phyloP scores from a whole-genome alignment of 2,113 vertebrate species.

The Phrynosoma blainvillii region DNA sequence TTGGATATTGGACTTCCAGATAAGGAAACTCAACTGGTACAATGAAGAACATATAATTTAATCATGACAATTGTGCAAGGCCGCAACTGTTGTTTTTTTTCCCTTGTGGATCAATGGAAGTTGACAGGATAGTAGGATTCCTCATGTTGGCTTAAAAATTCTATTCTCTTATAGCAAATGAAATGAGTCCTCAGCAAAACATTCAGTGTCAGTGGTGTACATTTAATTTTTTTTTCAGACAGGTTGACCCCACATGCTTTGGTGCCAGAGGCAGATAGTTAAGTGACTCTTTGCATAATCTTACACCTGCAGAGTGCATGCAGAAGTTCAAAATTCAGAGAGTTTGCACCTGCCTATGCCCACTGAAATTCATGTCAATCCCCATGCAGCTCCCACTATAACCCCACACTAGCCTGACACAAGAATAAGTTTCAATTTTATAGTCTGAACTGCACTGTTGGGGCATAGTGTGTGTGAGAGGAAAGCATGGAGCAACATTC shows the following conservation, averaged over 20 bases:
- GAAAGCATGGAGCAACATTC: neutral
- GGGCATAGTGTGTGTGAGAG: neutral
- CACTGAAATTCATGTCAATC: neutral
- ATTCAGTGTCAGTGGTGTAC: neutral
- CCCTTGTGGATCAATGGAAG: too few species aligned
- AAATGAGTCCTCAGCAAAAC: neutral
- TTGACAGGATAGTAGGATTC: neutral
- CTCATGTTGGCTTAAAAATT: neutral
- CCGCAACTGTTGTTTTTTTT: neutral
- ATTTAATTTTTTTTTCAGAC: neutral
- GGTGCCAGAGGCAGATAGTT: neutral
- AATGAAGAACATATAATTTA: neutral
- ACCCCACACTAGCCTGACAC: neutral
- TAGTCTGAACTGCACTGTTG: neutral
- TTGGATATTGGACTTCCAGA: too few species aligned
- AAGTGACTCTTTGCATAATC: neutral
- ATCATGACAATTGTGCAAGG: neutral
- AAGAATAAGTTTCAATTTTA: neutral
- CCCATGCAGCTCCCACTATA: neutral
- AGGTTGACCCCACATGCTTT: neutral
- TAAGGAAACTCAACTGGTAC: too few species aligned
- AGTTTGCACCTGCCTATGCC: neutral
- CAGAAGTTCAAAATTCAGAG: neutral
- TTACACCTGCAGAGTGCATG: neutral
- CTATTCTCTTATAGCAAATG: neutral